A percentile compares a stretch with the other conserved stretches of the same genome.
These are phyloP conservation scores for Dasyprocta punctata DNA, from an alignment of 2,113 vertebrate genomes.

Conservation along the genomic window DNA sequence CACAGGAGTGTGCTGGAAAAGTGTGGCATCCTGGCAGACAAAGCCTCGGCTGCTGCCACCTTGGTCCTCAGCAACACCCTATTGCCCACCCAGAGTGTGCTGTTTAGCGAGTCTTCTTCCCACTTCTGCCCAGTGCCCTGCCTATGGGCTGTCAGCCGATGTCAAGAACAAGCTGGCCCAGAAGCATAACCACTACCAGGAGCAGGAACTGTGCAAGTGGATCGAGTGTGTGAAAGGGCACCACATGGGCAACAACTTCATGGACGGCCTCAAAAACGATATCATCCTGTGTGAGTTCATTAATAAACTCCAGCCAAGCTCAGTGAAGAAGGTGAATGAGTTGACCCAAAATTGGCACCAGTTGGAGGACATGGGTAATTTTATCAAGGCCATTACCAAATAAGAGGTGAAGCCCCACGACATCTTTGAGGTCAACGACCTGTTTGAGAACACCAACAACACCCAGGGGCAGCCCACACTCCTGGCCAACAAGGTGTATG, in stretches of 20 bases:
- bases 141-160: constrained; percentile 95
- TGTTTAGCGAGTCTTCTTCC: constrained; percentile 80
- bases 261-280: constrained; percentile 95
- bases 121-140: constrained; percentile 94
- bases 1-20: not conserved
- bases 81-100: not conserved
- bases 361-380: constrained; percentile 97
- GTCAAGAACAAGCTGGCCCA: constrained; percentile 96
- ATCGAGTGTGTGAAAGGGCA: constrained; percentile 91
- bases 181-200: constrained; percentile 93
- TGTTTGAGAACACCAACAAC: constrained; percentile 96
- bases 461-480: constrained; percentile 96
- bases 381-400: constrained; percentile 93
- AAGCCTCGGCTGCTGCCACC: not conserved
- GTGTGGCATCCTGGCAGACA: constrained; percentile 19
- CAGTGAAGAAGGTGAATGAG: constrained; percentile 92
- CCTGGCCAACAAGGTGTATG: constrained; percentile 91
- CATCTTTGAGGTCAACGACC: constrained; percentile 96
- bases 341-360: constrained; percentile 96
- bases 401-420: constrained; percentile 94
- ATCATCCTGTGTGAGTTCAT: constrained; percentile 95
- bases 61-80: not conserved
- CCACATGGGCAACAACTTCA: constrained; percentile 91
- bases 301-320: constrained; percentile 94
- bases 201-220: constrained; percentile 94